A percentile compares a stretch with the other conserved stretches of the same genome.
These are phyloP conservation scores for Manis javanica DNA, from an alignment of 2,797 vertebrate genomes.

Conservation along the genomic window DNA sequence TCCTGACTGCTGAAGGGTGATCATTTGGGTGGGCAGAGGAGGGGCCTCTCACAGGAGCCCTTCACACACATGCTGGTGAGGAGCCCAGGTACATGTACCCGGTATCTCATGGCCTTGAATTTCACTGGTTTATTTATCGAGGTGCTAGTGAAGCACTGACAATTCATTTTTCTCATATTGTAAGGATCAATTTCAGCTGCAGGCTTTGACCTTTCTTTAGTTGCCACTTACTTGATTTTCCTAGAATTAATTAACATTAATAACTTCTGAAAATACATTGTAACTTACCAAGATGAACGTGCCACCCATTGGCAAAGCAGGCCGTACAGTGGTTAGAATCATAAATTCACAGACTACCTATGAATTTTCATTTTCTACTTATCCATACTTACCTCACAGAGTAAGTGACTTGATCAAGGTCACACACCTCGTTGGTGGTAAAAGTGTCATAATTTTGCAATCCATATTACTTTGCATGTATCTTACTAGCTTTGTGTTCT, in stretches of 20 bases:
- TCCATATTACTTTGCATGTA: slow-evolving; percentile 2
- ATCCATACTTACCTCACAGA: not conserved
- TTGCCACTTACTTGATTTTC: not conserved
- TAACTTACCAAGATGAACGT: not conserved
- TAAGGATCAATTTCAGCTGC: slow-evolving; percentile 23
- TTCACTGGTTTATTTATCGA: not conserved
- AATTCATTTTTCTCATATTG: slow-evolving; percentile 10
- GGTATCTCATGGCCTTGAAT: not conserved
- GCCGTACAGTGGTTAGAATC: not conserved
- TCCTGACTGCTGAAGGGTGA: not conserved
- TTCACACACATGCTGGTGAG: not conserved
- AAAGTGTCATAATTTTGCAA: slow-evolving; percentile 9
- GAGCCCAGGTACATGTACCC: not conserved
- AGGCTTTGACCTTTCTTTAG: slow-evolving; percentile 6
- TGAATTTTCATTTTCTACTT: not conserved
- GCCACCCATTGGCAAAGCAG: not conserved
- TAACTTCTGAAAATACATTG: slow-evolving; percentile 22
- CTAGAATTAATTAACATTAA: slow-evolving; percentile 40
- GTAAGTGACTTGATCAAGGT: not conserved
- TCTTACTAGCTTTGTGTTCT: not conserved
- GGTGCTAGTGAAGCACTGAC: not conserved
- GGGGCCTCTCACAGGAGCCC: not conserved
- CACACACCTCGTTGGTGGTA: not conserved
- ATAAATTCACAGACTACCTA: not conserved
- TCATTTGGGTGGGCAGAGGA: not conserved